Evolutionary conservation across 2,888 invertebrate species (phyloP).

Genomic region (Trichacis sp.): DNA sequence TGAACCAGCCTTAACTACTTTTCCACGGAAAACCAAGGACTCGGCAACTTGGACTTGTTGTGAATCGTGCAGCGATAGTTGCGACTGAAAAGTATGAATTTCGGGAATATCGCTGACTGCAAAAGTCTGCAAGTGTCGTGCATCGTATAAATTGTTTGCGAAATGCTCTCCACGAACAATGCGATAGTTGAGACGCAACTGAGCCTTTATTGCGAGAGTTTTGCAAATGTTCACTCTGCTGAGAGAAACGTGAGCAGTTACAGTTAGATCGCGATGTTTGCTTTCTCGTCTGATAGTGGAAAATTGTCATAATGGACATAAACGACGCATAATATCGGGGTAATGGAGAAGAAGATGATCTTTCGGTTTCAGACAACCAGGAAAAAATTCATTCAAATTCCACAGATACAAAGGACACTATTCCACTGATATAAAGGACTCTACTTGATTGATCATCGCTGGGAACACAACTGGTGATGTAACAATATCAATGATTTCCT

Average conservation of each 20-base stretch:
- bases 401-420: too few relatives aligned
- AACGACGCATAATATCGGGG: slow-evolving; percentile 14
- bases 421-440: slow-evolving; percentile 23
- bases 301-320: slow-evolving; percentile 29
- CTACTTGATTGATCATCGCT: slow-evolving; percentile 22
- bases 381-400: slow-evolving; percentile 12
- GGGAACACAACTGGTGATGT: slow-evolving; percentile 20
- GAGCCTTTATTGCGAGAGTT: slow-evolving; percentile 32
- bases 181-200: slow-evolving; percentile 27
- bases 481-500: slow-evolving; percentile 38
- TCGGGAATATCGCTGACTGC: slow-evolving; percentile 4
- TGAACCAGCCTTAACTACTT: slow-evolving; percentile 3
- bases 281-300: slow-evolving; percentile 37
- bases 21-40: slow-evolving; percentile 10
- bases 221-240: slow-evolving; percentile 31
- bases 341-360: slow-evolving; percentile 43
- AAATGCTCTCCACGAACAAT: slow-evolving; percentile 1
- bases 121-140: not conserved
- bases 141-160: not conserved
- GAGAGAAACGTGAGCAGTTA: slow-evolving; percentile 19
- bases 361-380: slow-evolving; percentile 32
- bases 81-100: slow-evolving; percentile 6
- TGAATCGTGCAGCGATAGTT: slow-evolving; percentile 7
- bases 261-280: slow-evolving; percentile 35
- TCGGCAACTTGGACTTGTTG: slow-evolving; percentile 13